Evolutionary conservation across 2,888 invertebrate species (phyloP), one percentile per base, ranked within the genome.

Genomic region (Cylloceria caligata): DNA sequence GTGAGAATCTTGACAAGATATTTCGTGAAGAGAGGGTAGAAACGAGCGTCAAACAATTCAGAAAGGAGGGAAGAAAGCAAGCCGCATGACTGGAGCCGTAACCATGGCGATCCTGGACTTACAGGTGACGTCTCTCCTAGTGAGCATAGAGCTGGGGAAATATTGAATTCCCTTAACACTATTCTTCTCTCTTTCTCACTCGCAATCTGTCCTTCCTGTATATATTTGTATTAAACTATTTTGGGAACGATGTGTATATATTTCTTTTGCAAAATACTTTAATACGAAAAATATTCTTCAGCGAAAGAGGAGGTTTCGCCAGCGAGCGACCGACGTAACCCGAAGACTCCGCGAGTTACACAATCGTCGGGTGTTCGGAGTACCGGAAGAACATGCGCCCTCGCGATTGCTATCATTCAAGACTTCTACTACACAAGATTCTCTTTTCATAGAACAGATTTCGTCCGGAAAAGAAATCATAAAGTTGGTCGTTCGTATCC

Each of bases 11-110:
- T 42, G 42, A 39, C 39, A 64, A 64, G 24, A 24, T 11, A 36
- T 21, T 7, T 39, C 13, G 64, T 6, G 42, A 7, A 11, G 57
- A 21, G 9, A 30, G 34, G 16, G 19, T 6, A 57, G 30, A 45
- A 64, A 39, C 39, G 82, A 79, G 79, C 83, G 68, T 87, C 84
- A 84, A 85, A 84, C 81, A 83, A 81, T 77, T 78, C 60, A 49
- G 7, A 47, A 71, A 80, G 85, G 80, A 76, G 80, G 60, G 80
- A 81, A 62, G 79, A 82, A 85, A 85, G 85, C 83, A 83, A 87
- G 85, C 83, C 87, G 84, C 84, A 83, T 84, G 87, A 85, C 87
- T 85, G 87, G 84, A 83, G 84, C 84, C 83, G 87, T 86, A 88
- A 86, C 86, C 84, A 87, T 86, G 84, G 83, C 65, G 82, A 85